Percentiles rank a stretch among this genome's conserved stretches.
phyloP scores from a whole-genome alignment of 2,113 vertebrate genomes.

The Gallinago paraguaiae region DNA sequence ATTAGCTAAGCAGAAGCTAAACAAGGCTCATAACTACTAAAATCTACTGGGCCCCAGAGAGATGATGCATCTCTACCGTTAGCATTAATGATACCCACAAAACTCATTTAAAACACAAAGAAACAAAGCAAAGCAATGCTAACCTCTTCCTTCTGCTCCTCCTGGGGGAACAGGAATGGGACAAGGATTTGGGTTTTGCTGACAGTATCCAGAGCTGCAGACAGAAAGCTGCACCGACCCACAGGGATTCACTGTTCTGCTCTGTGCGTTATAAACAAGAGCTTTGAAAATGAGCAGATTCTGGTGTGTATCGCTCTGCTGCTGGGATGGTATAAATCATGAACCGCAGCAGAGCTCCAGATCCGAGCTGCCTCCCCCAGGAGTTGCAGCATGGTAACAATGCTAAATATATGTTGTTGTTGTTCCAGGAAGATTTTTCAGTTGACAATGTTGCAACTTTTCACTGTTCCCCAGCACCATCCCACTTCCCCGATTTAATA shows the following conservation, averaged over 20 bases:
- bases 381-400: slow-evolving; percentile 42
- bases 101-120: not conserved
- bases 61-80: not conserved
- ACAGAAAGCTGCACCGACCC: not conserved
- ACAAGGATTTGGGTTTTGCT: not conserved
- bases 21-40: not conserved
- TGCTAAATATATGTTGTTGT: slow-evolving; percentile 33
- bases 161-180: not conserved
- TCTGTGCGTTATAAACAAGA: slow-evolving; percentile 13
- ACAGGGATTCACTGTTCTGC: slow-evolving; percentile 18
- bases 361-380: not conserved
- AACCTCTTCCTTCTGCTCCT: slow-evolving; percentile 5
- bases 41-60: not conserved
- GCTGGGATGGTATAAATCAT: slow-evolving; percentile 5
- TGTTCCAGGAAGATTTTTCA: slow-evolving; percentile 30
- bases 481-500: not conserved
- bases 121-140: slow-evolving; percentile 8
- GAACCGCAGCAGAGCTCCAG: not conserved
- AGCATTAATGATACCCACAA: not conserved
- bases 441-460: slow-evolving; percentile 33
- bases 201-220: slow-evolving; percentile 53
- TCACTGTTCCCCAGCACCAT: not conserved
- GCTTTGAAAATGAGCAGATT: slow-evolving; percentile 52
- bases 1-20: not conserved
- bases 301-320: not conserved